phyloP scores from a whole-genome alignment of 35 echinoderm and acorn worm genomes.

The Hemicentrotus pulcherrimus region DNA sequence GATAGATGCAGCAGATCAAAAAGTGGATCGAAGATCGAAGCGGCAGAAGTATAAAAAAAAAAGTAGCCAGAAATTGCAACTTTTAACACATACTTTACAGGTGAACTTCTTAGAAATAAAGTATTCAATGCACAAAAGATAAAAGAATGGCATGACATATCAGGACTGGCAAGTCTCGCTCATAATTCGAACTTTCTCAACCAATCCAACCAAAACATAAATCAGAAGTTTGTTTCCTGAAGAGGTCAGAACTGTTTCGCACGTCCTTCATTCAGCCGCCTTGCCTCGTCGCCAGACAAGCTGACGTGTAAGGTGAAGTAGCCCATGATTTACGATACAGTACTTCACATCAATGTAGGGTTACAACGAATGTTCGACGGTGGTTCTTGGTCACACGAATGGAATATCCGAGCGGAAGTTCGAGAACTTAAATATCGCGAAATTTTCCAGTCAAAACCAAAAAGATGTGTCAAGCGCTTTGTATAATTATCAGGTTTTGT shows the following conservation, averaged over 20 bases:
- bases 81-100: too few relatives aligned
- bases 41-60: too few relatives aligned
- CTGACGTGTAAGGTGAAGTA: background rate
- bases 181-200: conserved; percentile 5
- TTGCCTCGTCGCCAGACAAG: background rate
- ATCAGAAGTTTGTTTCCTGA: background rate
- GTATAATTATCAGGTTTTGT: too few relatives aligned
- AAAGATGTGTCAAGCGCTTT: too few relatives aligned
- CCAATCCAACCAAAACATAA: background rate
- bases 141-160: background rate
- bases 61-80: too few relatives aligned
- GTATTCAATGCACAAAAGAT: background rate
- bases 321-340: background rate
- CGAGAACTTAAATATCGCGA: too few relatives aligned
- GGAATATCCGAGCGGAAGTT: background rate
- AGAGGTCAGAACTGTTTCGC: background rate
- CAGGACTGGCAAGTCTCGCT: background rate
- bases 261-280: background rate
- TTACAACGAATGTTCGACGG: background rate
- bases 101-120: too few relatives aligned
- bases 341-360: background rate
- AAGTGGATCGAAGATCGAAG: too few relatives aligned
- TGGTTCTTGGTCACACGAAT: background rate
- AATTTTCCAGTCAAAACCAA: too few relatives aligned
- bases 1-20: too few relatives aligned